A percentile compares a stretch with the other conserved stretches of the same genome.
phyloP scores from a whole-genome alignment of 1,140 invertebrate species.

The Bombus fervidus region DNA sequence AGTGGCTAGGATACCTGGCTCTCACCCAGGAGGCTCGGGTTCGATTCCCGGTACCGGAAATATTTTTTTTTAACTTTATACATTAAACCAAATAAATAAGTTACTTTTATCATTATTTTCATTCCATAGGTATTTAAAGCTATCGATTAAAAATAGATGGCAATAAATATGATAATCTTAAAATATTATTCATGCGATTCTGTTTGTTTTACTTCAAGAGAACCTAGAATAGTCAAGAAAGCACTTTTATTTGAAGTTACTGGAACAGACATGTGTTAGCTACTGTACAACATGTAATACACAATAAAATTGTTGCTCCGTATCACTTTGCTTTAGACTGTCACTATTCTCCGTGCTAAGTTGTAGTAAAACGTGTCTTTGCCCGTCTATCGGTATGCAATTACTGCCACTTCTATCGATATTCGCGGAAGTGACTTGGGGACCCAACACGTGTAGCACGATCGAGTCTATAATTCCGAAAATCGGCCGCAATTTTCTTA shows the following conservation, averaged over 20 bases:
- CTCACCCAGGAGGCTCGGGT: constrained; percentile 76
- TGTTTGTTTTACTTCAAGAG: background rate
- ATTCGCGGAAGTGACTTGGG: constrained; percentile 27
- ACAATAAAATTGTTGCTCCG: background rate
- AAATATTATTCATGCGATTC: background rate
- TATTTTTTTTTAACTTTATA: constrained; percentile 3
- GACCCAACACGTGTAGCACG: constrained; percentile 17
- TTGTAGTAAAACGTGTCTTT: background rate
- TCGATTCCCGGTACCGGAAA: constrained; percentile 75
- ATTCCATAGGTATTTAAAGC: background rate
- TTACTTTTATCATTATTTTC: background rate
- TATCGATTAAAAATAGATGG: background rate
- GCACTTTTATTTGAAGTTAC: background rate
- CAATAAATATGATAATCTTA: background rate
- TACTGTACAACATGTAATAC: background rate
- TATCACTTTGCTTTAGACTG: background rate
- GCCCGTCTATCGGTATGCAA: constrained; percentile 33
- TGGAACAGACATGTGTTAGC: background rate
- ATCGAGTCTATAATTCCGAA: constrained; percentile 56
- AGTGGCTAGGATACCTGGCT: constrained; percentile 75
- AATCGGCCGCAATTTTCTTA: constrained; percentile 53
- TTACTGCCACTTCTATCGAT: constrained; percentile 54
- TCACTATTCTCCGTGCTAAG: background rate
- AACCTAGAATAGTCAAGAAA: too few species aligned
- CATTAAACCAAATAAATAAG: background rate